Evolutionary conservation across 2,888 invertebrate species (phyloP), one percentile per base, ranked within the genome.

Genomic region (Girardia tigrina): DNA sequence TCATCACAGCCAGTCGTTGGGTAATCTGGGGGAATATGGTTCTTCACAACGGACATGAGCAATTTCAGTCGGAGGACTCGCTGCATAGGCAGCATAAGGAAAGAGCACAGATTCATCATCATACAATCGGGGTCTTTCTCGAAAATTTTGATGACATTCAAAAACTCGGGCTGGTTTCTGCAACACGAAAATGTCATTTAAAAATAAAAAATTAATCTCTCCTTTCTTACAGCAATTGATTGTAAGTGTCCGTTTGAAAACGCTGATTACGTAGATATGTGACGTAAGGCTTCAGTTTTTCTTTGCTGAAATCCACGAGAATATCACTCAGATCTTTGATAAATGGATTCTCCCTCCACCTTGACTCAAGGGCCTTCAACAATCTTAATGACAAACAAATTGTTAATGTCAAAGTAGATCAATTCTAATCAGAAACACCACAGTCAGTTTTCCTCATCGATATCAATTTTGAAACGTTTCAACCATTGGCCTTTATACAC

Each of bases 221-320:
- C 56, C 4, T 8, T 8, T 56, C n/a, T 56, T 56, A 56, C 56
- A 56, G 23, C n/a, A 56, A 23, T 56, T 56, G n/a, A 56, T 56
- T 56, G n/a, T 56, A 56, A 8, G 56, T 56, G 23, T 56, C 56
- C 8, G 56, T 56, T 56, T 56, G 56, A n/a, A 56, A 56, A 56
- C 56, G 56, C n/a, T 56, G 56, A 56, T 56, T 56, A 56, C 56
- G 56, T n/a, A 56, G 56, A 56, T 56, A 56, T 12, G 56, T 56
- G 23, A 56, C 56, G n/a, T 56, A 56, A 4, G 56, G 56, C 23
- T 56, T 56, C 6, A 56, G 56, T n/a, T 56, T 56, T 4, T 56
- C 56, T 56, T 8, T 56, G 23, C 56, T 20, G n/a, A 56, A 56
- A 4, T 56, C 56, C 4, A 56, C 56, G n/a, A 56, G 56, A 56